These are phyloP conservation scores for Mobula birostris DNA, from an alignment of 2,113 vertebrate genomes.

Conservation along the genomic window DNA sequence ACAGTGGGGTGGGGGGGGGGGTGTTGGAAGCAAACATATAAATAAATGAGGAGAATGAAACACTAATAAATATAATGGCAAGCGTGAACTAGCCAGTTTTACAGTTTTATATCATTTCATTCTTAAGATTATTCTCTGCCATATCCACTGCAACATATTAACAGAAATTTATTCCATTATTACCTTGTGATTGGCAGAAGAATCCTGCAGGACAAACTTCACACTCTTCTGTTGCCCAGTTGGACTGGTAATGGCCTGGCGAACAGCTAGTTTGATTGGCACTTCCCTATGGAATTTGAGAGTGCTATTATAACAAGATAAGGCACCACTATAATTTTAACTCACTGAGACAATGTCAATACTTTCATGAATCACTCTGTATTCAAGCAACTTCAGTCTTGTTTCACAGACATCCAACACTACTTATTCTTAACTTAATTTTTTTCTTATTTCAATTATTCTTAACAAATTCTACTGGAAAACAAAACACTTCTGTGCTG, in stretches of 20 bases:
- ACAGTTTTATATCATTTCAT: background rate
- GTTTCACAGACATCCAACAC: background rate
- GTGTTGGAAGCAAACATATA: background rate
- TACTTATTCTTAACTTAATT: background rate
- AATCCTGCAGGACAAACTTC: conserved; percentile 1
- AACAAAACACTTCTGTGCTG: too few relatives aligned
- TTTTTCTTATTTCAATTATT: background rate
- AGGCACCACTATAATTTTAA: background rate
- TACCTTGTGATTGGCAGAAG: conserved; percentile 18
- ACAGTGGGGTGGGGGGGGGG: too few relatives aligned
- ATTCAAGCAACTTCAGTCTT: background rate
- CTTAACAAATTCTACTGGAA: too few relatives aligned
- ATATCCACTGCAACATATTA: background rate
- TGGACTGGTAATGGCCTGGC: background rate
- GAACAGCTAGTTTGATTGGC: conserved; percentile 48
- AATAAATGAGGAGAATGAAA: background rate
- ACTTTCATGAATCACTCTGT: background rate
- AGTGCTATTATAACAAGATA: background rate
- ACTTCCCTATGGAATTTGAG: background rate
- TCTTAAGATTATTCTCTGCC: too few relatives aligned
- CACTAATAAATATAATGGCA: background rate
- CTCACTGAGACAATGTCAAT: background rate
- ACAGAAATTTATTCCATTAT: background rate
- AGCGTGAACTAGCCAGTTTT: background rate
- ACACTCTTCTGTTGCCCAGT: background rate